Conservation (phyloP, 1,140 invertebrate genomes). For the Apis dorsata region DNA sequence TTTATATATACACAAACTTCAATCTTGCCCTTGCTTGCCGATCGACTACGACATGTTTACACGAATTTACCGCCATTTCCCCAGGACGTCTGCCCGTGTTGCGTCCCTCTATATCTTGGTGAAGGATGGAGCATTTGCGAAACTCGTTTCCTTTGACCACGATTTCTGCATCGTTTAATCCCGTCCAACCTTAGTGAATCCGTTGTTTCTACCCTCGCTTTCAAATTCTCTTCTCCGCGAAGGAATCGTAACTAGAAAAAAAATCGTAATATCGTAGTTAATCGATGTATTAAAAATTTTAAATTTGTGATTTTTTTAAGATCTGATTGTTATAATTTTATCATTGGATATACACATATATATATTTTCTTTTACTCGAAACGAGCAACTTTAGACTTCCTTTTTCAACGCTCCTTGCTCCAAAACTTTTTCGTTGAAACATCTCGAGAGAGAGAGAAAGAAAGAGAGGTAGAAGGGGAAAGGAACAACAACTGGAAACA, state of each 20-base stretch:
- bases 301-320: too few species aligned
- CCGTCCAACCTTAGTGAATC: neutral
- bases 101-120: neutral
- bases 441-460: neutral
- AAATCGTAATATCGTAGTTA: too few species aligned
- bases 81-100: slow-evolving; percentile 26
- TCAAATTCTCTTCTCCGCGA: too few species aligned
- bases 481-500: neutral
- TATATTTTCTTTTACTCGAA: neutral
- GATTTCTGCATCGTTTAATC: neutral
- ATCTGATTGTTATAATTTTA: neutral
- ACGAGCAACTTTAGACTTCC: neutral
- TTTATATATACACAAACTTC: slow-evolving; percentile 54
- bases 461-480: neutral
- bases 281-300: too few species aligned
- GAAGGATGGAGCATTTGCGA: slow-evolving; percentile 15
- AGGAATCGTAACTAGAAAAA: too few species aligned
- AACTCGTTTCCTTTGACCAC: slow-evolving; percentile 37
- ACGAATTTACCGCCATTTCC: slow-evolving; percentile 12
- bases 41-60: slow-evolving; percentile 58
- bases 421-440: slow-evolving; percentile 53
- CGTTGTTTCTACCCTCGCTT: neutral
- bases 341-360: too few species aligned
- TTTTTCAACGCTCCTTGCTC: neutral
- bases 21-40: slow-evolving; percentile 35